Conservation (phyloP, 1,140 invertebrate genomes). For the Nephila pilipes region DNA sequence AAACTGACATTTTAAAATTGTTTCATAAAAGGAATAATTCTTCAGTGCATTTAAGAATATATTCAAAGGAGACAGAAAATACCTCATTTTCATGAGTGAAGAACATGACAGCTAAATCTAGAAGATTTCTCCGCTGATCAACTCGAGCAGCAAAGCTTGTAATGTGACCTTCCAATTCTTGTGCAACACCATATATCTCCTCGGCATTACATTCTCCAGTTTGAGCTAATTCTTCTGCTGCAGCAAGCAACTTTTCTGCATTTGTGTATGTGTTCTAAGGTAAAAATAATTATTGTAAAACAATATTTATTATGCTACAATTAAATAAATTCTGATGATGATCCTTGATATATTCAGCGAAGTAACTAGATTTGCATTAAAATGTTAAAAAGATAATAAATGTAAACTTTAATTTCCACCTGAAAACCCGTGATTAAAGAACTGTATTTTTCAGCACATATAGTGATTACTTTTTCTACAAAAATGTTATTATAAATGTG, state of each 20-base stretch:
- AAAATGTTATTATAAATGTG: too few species aligned
- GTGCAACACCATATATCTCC: constrained; percentile 95
- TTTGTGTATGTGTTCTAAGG: constrained; percentile 98
- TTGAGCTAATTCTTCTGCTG: constrained; percentile 96
- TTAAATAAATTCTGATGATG: too few species aligned
- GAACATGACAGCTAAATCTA: constrained; percentile 96
- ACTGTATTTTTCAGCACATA: too few species aligned
- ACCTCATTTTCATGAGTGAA: constrained; percentile 98
- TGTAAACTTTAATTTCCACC: too few species aligned
- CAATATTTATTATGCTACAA: not conserved
- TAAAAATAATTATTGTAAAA: not conserved
- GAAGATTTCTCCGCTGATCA: constrained; percentile 92
- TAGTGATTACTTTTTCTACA: too few species aligned
- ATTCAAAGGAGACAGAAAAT: constrained; percentile 64
- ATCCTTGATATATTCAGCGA: too few species aligned
- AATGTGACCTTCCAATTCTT: constrained; percentile 93
- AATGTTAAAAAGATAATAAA: too few species aligned
- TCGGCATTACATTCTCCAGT: constrained; percentile 98
- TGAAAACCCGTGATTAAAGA: too few species aligned
- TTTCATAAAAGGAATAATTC: too few species aligned
- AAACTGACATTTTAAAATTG: too few species aligned
- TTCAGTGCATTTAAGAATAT: too few species aligned
- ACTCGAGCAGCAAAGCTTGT: constrained; percentile 95
- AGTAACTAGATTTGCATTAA: too few species aligned
- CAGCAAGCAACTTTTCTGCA: constrained; percentile 96